phyloP scores from a whole-genome alignment of 2,797 vertebrate genomes.

The Potorous gilbertii region DNA sequence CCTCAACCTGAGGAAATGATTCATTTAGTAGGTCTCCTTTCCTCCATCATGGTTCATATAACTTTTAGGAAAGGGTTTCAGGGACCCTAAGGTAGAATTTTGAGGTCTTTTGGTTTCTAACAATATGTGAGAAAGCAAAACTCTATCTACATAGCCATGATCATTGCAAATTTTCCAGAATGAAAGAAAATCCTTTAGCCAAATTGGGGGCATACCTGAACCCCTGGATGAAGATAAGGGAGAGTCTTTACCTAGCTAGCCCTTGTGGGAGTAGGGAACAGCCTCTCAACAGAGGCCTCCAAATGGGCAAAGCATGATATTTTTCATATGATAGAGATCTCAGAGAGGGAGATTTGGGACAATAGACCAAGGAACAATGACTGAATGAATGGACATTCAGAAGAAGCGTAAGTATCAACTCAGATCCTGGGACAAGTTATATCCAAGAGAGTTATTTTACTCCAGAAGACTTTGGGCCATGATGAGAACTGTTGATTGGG shows the following conservation, averaged over 20 bases:
- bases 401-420: not conserved
- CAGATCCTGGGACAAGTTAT: not conserved
- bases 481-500: not conserved
- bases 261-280: not conserved
- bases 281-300: not conserved
- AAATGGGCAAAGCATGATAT: not conserved
- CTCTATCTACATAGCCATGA: not conserved
- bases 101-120: not conserved
- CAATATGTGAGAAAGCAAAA: not conserved
- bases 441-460: not conserved
- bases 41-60: not conserved
- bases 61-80: not conserved
- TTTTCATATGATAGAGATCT: not conserved
- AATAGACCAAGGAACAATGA: not conserved
- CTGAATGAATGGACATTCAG: not conserved
- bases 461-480: not conserved
- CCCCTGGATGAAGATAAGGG: not conserved
- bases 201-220: not conserved
- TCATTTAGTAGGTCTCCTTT: not conserved
- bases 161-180: not conserved
- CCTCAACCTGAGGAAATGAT: not conserved
- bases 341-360: not conserved
- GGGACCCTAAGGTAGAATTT: not conserved
- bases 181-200: not conserved
- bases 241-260: not conserved